Conservation (phyloP, 1,140 invertebrate genomes). For the Latrodectus geometricus region DNA sequence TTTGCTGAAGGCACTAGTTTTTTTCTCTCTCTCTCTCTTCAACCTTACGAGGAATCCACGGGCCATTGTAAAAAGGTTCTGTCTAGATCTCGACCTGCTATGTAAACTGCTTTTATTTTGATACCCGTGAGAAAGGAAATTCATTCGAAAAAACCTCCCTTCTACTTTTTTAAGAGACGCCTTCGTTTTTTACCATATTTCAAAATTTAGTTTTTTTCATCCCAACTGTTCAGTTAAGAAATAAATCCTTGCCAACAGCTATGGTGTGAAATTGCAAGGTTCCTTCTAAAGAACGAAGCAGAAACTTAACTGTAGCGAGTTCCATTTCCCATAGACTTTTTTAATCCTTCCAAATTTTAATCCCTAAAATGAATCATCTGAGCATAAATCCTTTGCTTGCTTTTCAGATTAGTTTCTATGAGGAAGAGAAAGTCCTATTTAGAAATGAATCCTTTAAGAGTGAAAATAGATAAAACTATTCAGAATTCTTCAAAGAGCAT, state of each 20-base stretch:
- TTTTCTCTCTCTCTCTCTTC: background rate
- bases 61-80: slow-evolving; percentile 1
- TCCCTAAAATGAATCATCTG: no score
- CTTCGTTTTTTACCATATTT: background rate
- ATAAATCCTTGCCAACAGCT: background rate
- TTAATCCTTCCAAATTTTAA: no score
- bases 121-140: slow-evolving; percentile 56
- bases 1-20: background rate
- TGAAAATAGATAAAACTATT: no score
- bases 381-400: slow-evolving; percentile 29
- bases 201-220: background rate
- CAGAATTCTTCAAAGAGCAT: no score
- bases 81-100: slow-evolving; percentile 19
- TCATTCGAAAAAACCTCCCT: slow-evolving; percentile 21
- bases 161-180: slow-evolving; percentile 18
- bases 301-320: no score
- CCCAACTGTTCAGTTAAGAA: background rate
- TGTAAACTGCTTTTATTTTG: slow-evolving; percentile 46
- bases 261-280: background rate
- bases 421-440: no score
- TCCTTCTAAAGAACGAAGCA: no score
- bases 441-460: no score
- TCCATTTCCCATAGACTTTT: no score
- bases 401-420: slow-evolving; percentile 20
- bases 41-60: background rate